phyloP scores from a whole-genome alignment of 2,888 invertebrate genomes.

The Mesorhabditis spiculigera region DNA sequence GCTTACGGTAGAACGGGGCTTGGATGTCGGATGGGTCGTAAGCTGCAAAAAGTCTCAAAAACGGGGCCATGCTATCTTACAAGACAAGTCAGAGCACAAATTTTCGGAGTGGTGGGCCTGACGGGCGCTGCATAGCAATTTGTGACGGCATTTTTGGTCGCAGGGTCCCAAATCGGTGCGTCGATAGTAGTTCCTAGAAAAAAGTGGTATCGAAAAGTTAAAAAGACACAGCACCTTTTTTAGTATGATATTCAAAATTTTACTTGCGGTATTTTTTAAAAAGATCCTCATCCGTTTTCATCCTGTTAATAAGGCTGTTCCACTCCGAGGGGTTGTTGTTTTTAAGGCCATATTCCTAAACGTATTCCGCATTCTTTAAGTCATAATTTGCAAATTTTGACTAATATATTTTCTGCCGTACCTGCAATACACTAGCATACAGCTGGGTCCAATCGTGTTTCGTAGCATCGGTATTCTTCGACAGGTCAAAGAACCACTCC shows the following conservation, averaged over 20 bases:
- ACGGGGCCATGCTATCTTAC: background rate
- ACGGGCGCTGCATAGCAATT: conserved; percentile 72
- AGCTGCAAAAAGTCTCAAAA: background rate
- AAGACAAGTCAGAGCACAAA: conserved; percentile 34
- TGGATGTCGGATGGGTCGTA: background rate
- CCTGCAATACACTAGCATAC: conserved; percentile 14
- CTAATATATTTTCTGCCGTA: background rate
- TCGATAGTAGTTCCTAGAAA: conserved; percentile 62
- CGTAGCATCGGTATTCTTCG: conserved; percentile 4
- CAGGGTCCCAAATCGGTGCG: conserved; percentile 63
- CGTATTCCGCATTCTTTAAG: background rate
- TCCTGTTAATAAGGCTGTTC: conserved; percentile 80
- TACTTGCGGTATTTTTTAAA: conserved; percentile 75
- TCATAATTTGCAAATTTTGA: too few species aligned
- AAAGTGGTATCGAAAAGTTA: too few species aligned
- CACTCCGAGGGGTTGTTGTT: conserved; percentile 77
- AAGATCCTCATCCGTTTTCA: conserved; percentile 79
- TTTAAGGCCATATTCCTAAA: conserved; percentile 7
- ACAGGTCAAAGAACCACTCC: conserved; percentile 87
- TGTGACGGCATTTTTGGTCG: conserved; percentile 79
- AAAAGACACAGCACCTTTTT: background rate
- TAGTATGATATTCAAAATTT: background rate
- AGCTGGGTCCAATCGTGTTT: conserved; percentile 12
- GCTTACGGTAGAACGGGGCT: background rate
- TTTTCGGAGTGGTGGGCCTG: conserved; percentile 58